Evolutionary conservation across 2,888 invertebrate genomes (phyloP).

Genomic region (Gymnosoma rotundatum): DNA sequence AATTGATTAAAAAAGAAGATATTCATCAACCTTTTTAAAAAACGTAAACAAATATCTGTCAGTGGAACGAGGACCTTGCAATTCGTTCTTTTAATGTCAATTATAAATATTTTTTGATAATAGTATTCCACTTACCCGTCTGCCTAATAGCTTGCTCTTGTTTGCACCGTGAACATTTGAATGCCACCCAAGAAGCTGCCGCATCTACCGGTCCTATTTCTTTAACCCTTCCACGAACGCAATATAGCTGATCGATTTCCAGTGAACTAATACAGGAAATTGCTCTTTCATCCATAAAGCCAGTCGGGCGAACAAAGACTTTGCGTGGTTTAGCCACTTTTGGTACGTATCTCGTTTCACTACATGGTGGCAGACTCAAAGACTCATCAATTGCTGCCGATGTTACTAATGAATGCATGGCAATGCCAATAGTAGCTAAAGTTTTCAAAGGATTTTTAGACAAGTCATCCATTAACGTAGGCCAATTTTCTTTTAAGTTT

Average conservation of each 20-base stretch:
- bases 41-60: too few species aligned
- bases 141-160: conserved; percentile 86
- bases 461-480: conserved; percentile 86
- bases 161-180: conserved; percentile 77
- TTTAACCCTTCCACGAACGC: conserved; percentile 92
- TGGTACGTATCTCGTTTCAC: conserved; percentile 71
- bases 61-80: too few species aligned
- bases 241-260: conserved; percentile 88
- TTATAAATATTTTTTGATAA: too few species aligned
- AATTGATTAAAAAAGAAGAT: too few species aligned
- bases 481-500: conserved; percentile 85
- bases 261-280: conserved; percentile 72
- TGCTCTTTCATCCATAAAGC: conserved; percentile 86
- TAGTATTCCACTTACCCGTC: conserved; percentile 68
- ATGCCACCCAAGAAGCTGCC: conserved; percentile 89
- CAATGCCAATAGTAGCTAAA: conserved; percentile 88
- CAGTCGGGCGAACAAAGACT: conserved; percentile 84
- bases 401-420: conserved; percentile 83
- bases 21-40: too few species aligned
- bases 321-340: conserved; percentile 72
- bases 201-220: conserved; percentile 89
- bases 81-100: too few species aligned
- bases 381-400: conserved; percentile 55
- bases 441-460: conserved; percentile 86
- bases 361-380: conserved; percentile 41